A percentile compares a stretch with the other conserved stretches of the same genome.
These are phyloP conservation scores for Heteractis magnifica DNA, from an alignment of 92 coral and sea anemone genomes.

Conservation along the genomic window DNA sequence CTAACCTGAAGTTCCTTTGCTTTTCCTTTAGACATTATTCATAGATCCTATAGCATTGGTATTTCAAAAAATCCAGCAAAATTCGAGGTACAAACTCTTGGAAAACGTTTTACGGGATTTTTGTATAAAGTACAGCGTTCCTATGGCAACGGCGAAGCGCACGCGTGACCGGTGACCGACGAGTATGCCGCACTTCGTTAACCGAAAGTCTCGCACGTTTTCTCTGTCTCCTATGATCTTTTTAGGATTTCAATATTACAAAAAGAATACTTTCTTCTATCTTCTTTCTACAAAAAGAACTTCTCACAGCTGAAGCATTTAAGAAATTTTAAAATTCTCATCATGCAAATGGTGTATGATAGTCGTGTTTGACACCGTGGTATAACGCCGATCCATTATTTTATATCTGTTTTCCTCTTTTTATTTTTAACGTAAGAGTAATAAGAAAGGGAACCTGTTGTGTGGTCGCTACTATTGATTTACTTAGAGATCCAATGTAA, in stretches of 20 bases:
- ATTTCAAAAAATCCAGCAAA: neutral
- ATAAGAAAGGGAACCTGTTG: too few species aligned
- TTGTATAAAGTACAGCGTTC: conserved; percentile 29
- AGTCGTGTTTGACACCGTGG: too few species aligned
- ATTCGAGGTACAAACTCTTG: neutral
- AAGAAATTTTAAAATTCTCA: too few species aligned
- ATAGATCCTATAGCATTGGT: neutral
- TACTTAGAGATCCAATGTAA: neutral
- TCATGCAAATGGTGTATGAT: too few species aligned
- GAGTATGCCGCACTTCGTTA: neutral
- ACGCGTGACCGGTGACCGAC: conserved; percentile 30
- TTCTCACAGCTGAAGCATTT: too few species aligned
- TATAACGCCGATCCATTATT: too few species aligned
- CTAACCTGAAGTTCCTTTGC: conserved; percentile 87
- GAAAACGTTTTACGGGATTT: conserved; percentile 19
- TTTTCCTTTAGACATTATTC: conserved; percentile 72
- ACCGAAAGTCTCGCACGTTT: neutral
- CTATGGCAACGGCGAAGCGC: conserved; percentile 36
- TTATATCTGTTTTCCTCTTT: too few species aligned
- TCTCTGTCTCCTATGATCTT: neutral
- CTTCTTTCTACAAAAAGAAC: too few species aligned
- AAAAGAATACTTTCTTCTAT: too few species aligned
- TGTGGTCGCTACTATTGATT: neutral
- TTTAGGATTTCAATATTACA: too few species aligned
- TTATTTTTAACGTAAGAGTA: too few species aligned